phyloP scores from a whole-genome alignment of 1,140 invertebrate species.

The Brachionus plicatilis region DNA sequence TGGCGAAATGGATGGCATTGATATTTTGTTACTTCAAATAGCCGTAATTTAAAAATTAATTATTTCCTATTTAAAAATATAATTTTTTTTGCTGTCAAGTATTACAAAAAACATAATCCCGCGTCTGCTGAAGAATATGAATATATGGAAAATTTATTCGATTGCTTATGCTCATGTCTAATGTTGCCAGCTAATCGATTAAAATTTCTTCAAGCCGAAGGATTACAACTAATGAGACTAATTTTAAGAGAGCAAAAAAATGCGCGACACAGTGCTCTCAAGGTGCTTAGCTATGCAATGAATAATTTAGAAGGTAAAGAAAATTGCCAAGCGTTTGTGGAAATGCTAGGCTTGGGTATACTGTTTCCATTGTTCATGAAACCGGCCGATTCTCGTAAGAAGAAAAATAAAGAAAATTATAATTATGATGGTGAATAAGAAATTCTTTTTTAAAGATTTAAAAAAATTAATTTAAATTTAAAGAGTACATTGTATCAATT shows the following conservation, averaged over 20 bases:
- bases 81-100: constrained; percentile 58
- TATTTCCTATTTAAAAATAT: no score
- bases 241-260: constrained; percentile 97
- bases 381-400: constrained; percentile 70
- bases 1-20: constrained; percentile 89
- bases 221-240: constrained; percentile 88
- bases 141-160: constrained; percentile 97
- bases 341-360: constrained; percentile 88
- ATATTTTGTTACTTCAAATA: constrained; percentile 86
- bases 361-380: constrained; percentile 99
- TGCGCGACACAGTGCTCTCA: constrained; percentile 88
- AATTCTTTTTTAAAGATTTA: background rate
- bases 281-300: constrained; percentile 92
- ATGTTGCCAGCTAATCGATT: constrained; percentile 80
- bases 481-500: constrained; percentile 88
- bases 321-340: constrained; percentile 96
- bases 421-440: constrained; percentile 17
- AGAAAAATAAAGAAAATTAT: background rate
- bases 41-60: constrained; percentile 63
- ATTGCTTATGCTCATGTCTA: constrained; percentile 85
- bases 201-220: constrained; percentile 85
- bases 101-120: constrained; percentile 89
- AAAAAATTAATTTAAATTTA: constrained; percentile 41
- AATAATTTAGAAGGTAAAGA: constrained; percentile 83
- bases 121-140: constrained; percentile 83